phyloP scores from a whole-genome alignment of 2,888 invertebrate species.

The Eilema caniola region DNA sequence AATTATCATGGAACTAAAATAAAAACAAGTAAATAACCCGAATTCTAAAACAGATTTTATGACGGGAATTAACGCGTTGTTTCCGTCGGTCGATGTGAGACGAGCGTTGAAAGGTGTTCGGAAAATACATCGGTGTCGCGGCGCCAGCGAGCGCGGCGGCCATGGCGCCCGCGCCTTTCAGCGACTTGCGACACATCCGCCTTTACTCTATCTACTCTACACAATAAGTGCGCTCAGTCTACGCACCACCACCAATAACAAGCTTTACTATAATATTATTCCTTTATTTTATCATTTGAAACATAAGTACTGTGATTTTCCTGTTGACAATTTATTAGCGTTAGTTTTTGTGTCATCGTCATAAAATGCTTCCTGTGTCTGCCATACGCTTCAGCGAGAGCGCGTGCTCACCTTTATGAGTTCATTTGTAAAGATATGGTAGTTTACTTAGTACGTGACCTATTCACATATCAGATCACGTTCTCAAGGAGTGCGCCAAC shows the following conservation, averaged over 20 bases:
- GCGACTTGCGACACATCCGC: slow-evolving; percentile 73
- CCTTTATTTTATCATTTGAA: slow-evolving; percentile 28
- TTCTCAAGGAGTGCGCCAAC: slow-evolving; percentile 40
- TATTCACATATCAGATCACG: slow-evolving; percentile 71
- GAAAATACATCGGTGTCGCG: slow-evolving; percentile 78
- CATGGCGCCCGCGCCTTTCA: slow-evolving; percentile 62
- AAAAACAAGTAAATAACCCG: slow-evolving; percentile 87
- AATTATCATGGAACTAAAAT: slow-evolving; percentile 85
- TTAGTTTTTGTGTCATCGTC: slow-evolving; percentile 23
- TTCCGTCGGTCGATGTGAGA: slow-evolving; percentile 86
- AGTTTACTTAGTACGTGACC: slow-evolving; percentile 74
- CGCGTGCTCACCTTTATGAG: slow-evolving; percentile 65
- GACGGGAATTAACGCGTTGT: slow-evolving; percentile 87
- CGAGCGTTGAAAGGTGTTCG: slow-evolving; percentile 85
- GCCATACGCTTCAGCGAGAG: slow-evolving; percentile 13
- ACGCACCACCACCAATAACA: slow-evolving; percentile 22
- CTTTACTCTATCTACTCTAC: slow-evolving; percentile 33
- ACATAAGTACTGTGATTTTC: slow-evolving; percentile 9
- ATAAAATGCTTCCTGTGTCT: slow-evolving; percentile 17
- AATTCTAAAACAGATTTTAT: slow-evolving; percentile 87
- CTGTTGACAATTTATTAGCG: slow-evolving; percentile 14
- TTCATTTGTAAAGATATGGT: slow-evolving; percentile 62
- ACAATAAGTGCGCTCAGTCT: slow-evolving; percentile 27
- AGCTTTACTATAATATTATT: slow-evolving; percentile 11
- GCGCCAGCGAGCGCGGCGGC: slow-evolving; percentile 56